Evolutionary conservation across 2,113 vertebrate genomes (phyloP).

Genomic region (Neogobius melanostomus): DNA sequence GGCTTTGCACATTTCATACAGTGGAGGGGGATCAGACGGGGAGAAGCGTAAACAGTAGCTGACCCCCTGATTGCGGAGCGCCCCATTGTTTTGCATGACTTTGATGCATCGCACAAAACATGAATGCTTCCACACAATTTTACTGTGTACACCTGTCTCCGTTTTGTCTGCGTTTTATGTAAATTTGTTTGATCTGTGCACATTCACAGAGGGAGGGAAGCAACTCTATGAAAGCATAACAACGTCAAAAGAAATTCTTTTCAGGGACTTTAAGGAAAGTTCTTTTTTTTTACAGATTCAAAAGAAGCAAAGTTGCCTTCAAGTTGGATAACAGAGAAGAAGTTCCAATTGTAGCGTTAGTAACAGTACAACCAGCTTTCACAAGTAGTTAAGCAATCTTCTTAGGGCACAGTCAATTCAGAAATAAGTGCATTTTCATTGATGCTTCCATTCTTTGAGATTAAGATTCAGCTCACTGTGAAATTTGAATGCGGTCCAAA

Average conservation of each 20-base stretch:
- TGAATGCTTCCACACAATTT: not conserved
- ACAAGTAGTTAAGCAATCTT: not conserved
- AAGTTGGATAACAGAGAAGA: not conserved
- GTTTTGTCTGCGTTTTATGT: slow-evolving; percentile 6
- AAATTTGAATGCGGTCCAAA: no score
- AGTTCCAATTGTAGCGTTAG: no score
- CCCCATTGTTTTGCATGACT: slow-evolving; percentile 6
- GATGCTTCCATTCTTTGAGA: no score
- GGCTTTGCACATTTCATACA: slow-evolving; percentile 9
- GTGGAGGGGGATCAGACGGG: not conserved
- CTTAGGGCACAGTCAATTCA: not conserved
- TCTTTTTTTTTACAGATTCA: not conserved
- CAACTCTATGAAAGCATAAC: not conserved
- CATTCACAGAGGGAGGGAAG: not conserved
- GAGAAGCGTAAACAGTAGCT: not conserved
- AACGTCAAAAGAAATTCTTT: not conserved
- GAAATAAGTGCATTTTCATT: not conserved
- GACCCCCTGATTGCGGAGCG: not conserved
- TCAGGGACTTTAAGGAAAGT: not conserved
- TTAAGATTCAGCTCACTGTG: no score
- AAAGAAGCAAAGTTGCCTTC: not conserved
- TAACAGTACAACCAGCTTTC: no score
- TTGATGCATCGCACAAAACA: slow-evolving; percentile 7
- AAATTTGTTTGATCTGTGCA: not conserved
- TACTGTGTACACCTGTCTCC: not conserved